phyloP scores from a whole-genome alignment of 1,140 invertebrate genomes.

The Gryllus bimaculatus region DNA sequence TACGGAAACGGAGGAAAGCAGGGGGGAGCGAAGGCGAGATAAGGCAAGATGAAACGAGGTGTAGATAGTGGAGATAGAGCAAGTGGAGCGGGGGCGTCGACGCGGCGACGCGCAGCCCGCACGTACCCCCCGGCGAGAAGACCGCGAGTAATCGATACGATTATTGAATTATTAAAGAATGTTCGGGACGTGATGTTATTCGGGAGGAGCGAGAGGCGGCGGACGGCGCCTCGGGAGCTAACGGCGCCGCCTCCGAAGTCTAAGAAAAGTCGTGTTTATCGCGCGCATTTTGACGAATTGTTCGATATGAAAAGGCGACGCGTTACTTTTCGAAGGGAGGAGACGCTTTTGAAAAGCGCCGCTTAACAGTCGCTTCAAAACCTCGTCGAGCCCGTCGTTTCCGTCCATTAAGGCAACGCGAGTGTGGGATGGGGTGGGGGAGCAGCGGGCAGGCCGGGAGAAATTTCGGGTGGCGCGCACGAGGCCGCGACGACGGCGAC shows the following conservation, averaged over 20 bases:
- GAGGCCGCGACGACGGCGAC: too few species aligned
- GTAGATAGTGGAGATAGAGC: not conserved
- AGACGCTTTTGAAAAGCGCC: not conserved
- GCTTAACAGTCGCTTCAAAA: not conserved
- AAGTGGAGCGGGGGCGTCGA: not conserved
- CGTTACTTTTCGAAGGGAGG: not conserved
- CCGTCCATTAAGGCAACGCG: not conserved
- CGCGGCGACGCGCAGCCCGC: not conserved
- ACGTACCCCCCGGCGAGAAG: not conserved
- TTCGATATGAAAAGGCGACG: not conserved
- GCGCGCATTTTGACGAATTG: not conserved
- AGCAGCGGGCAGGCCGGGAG: too few species aligned
- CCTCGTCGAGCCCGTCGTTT: not conserved
- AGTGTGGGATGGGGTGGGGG: too few species aligned
- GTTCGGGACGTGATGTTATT: not conserved
- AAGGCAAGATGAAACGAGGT: too few species aligned
- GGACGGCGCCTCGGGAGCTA: not conserved
- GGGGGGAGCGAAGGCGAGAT: too few species aligned
- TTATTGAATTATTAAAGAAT: conserved; percentile 6
- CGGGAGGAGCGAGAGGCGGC: not conserved
- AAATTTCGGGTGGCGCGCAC: too few species aligned
- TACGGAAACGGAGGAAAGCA: too few species aligned
- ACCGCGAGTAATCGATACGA: not conserved
- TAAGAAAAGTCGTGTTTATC: not conserved
- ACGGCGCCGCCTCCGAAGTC: not conserved